Evolutionary conservation across 2,888 invertebrate species (phyloP), one percentile per base, ranked within the genome.

Genomic region (Cryptocephalus moraei): DNA sequence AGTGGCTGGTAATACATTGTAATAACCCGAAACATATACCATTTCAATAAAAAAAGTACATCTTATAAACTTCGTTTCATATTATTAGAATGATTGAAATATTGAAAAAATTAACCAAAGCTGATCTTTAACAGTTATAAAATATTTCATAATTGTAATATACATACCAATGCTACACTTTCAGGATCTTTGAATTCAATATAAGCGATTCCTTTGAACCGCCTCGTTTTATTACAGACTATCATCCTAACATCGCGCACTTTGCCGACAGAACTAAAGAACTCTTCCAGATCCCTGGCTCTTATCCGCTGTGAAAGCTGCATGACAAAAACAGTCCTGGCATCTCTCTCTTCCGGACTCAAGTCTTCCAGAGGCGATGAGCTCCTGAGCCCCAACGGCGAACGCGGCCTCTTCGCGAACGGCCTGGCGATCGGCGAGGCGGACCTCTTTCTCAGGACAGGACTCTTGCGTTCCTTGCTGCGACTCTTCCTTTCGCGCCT

Each of bases 141-240:
- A 22, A 6, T 2, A 22, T 4, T 22, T 22, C 22, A 22, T 6
- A 22, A 22, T 6, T 22, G 2, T 22, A 22, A 22, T 13, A 38
- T 47, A 73, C 81, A 79, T 72, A 90, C 90, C 75, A 96, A 74
- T 49, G 95, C 88, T 8, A 99, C 97, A 53, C 95, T 93, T 73
- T 96, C 96, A 1, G 94, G 90, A 74, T 97, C 96, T 71, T 89
- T 88, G 68, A 99, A 99, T 73, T 99, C 99, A 50, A 99, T 93
- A 67, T 99, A 99, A n/a, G 97, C 92, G 61, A 99, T 97, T 41
- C 99, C 99, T 73, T 99, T 99, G 64, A 97, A 97, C 56, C 97
- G 77, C 64, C 97, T 82, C 0, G 99, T 99, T 73, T 97, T 96
- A 72, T 96, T 97, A 73, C 99, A 99, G 47, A 95, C 95, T 49